These are phyloP conservation scores for Zele albiditarsus DNA, from an alignment of 2,888 invertebrate species.

Conservation along the genomic window DNA sequence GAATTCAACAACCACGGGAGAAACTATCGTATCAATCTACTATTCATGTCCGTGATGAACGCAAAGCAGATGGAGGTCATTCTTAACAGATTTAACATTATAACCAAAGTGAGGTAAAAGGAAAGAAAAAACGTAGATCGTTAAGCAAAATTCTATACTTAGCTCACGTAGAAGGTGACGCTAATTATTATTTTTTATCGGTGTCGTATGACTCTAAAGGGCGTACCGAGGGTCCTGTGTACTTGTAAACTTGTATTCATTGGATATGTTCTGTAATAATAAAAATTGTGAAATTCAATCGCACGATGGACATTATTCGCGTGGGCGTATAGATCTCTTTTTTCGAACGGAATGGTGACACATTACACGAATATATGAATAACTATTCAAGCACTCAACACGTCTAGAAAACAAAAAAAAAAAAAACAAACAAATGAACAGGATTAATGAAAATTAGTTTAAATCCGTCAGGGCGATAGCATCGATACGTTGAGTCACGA, in stretches of 20 bases:
- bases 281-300: constrained; percentile 28
- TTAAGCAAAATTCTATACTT: constrained; percentile 8
- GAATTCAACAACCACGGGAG: background rate
- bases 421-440: constrained; percentile 23
- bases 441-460: constrained; percentile 4
- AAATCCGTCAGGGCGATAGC: background rate
- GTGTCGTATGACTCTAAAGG: constrained; percentile 45
- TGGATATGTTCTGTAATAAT: constrained; percentile 51
- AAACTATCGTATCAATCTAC: background rate
- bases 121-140: background rate
- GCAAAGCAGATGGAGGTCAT: background rate
- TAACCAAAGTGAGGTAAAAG: constrained; percentile 4
- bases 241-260: constrained; percentile 55
- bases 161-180: background rate
- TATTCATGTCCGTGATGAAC: background rate
- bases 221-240: constrained; percentile 52
- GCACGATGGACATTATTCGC: constrained; percentile 21
- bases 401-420: background rate
- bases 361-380: background rate
- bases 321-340: background rate
- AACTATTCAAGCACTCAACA: background rate
- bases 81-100: background rate
- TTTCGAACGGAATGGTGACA: background rate
- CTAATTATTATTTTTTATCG: constrained; percentile 42
- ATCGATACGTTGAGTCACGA: background rate